Evolutionary conservation across 2,888 invertebrate species (phyloP).

Genomic region (Celastrina argiolus): DNA sequence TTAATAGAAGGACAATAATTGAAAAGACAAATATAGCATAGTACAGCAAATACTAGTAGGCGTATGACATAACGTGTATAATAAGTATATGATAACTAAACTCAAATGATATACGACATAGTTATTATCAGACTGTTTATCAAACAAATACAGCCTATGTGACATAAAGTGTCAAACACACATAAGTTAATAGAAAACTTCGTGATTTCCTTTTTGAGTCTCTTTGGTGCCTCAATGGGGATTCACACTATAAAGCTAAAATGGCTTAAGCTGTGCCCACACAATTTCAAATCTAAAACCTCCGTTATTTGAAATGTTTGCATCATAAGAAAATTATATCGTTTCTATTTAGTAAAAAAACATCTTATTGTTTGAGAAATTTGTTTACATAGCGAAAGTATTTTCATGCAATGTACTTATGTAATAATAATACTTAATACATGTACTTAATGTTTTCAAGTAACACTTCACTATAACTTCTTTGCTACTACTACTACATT

Average conservation of each 20-base stretch:
- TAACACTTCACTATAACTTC: no score
- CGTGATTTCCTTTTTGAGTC: slow-evolving; percentile 67
- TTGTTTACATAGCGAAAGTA: no score
- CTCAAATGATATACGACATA: slow-evolving; percentile 12
- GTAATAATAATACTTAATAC: no score
- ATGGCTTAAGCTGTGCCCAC: slow-evolving; percentile 11
- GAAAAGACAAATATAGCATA: not conserved
- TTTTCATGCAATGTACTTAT: no score
- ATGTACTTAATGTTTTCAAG: no score
- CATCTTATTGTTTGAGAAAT: no score
- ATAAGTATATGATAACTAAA: not conserved
- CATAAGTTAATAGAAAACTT: slow-evolving; percentile 40
- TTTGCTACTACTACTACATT: no score
- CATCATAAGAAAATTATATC: no score
- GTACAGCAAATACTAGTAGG: not conserved
- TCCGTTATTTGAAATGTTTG: no score
- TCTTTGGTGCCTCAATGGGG: slow-evolving; percentile 30
- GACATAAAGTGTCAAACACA: slow-evolving; percentile 40
- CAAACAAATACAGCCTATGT: slow-evolving; percentile 23
- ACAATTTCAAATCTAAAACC: not conserved
- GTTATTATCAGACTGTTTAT: slow-evolving; percentile 27
- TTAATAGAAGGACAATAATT: not conserved
- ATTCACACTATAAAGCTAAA: slow-evolving; percentile 25
- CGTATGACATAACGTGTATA: not conserved
- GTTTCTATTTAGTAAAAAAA: no score